phyloP scores from a whole-genome alignment of 2,797 vertebrate species.

The Perodicticus potto region DNA sequence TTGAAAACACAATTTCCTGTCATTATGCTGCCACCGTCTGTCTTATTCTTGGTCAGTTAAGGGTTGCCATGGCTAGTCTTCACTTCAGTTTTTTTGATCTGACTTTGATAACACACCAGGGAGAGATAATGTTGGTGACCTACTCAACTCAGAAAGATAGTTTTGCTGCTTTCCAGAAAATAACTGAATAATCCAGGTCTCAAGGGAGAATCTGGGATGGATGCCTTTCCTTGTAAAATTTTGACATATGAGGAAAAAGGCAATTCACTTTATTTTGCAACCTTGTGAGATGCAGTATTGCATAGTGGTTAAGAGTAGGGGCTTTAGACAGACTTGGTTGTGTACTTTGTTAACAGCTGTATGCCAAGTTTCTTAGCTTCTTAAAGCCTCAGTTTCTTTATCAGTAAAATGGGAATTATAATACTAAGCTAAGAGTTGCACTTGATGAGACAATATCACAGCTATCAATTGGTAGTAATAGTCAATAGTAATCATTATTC shows the following conservation, averaged over 20 bases:
- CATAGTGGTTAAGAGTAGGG: neutral
- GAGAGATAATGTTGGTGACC: neutral
- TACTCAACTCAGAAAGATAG: neutral
- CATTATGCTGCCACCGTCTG: neutral
- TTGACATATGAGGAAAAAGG: neutral
- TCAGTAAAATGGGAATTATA: neutral
- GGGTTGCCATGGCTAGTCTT: neutral
- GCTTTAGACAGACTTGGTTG: neutral
- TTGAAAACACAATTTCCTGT: neutral
- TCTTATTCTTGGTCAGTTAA: neutral
- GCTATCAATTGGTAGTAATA: neutral
- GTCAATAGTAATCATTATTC: neutral
- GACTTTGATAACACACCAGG: neutral
- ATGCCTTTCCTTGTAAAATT: slow-evolving; percentile 38
- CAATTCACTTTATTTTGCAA: neutral
- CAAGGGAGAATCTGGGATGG: neutral
- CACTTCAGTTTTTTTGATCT: neutral
- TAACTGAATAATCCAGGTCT: neutral
- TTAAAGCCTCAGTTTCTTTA: neutral
- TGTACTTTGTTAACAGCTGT: neutral
- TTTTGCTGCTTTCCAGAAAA: neutral
- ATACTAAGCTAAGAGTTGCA: neutral
- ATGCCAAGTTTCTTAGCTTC: slow-evolving; percentile 17
- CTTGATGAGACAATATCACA: neutral
- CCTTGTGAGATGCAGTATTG: neutral